phyloP scores from a whole-genome alignment of 2,888 invertebrate species.

The Euproctis similis region DNA sequence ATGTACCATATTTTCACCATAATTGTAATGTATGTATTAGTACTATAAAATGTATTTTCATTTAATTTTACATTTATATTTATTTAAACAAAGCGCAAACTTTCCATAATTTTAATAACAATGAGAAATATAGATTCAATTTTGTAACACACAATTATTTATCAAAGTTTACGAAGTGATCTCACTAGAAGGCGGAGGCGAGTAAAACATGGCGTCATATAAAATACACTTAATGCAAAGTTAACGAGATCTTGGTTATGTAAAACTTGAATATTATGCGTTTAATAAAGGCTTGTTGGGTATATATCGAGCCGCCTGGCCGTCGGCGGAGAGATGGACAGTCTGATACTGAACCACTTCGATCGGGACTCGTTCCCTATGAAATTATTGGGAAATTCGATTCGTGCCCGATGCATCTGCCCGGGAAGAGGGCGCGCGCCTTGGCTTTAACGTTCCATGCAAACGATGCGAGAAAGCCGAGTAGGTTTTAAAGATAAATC shows the following conservation, averaged over 20 bases:
- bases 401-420: slow-evolving; percentile 70
- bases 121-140: too few relatives aligned
- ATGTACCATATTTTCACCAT: too few relatives aligned
- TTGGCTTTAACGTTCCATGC: slow-evolving; percentile 52
- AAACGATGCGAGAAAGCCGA: slow-evolving; percentile 52
- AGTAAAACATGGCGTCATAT: slow-evolving; percentile 39
- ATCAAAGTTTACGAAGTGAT: too few relatives aligned
- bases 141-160: too few relatives aligned
- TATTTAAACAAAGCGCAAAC: too few relatives aligned
- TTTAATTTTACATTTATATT: too few relatives aligned
- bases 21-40: too few relatives aligned
- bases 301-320: slow-evolving; percentile 54
- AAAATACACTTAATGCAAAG: slow-evolving; percentile 62
- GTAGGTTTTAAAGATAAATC: slow-evolving; percentile 65
- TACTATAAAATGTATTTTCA: too few relatives aligned
- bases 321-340: slow-evolving; percentile 61
- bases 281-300: slow-evolving; percentile 67
- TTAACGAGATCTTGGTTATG: slow-evolving; percentile 65
- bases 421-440: slow-evolving; percentile 32
- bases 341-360: slow-evolving; percentile 45
- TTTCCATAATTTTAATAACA: too few relatives aligned
- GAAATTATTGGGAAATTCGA: slow-evolving; percentile 71
- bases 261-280: slow-evolving; percentile 68
- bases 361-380: slow-evolving; percentile 57
- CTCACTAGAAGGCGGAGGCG: slow-evolving; percentile 22